Percentiles rank a stretch among this genome's conserved stretches.
Evolutionary conservation across 2,888 invertebrate genomes (phyloP).

Genomic region (Gonocerus acuteangulatus): DNA sequence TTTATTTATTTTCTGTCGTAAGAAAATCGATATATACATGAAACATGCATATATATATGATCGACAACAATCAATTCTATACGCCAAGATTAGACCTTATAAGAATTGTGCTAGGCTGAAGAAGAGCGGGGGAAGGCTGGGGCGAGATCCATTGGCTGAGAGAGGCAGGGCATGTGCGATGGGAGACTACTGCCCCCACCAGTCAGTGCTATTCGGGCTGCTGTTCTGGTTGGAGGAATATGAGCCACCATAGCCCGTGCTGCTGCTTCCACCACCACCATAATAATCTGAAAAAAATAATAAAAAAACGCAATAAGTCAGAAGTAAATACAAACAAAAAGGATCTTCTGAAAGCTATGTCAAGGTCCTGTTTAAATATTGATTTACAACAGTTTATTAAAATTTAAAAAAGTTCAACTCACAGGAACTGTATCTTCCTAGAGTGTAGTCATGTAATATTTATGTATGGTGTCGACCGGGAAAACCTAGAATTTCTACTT

Average conservation of each 20-base stretch:
- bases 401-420: no score
- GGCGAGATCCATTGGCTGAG: conserved; percentile 34
- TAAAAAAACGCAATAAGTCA: not conserved
- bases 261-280: conserved; percentile 48
- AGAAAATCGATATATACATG: no score
- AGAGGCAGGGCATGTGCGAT: conserved; percentile 30
- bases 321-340: no score
- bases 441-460: no score
- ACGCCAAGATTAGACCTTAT: not conserved
- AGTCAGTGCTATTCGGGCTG: conserved; percentile 44
- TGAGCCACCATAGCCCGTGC: conserved; percentile 46
- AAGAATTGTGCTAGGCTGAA: conserved; percentile 32
- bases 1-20: not conserved
- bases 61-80: not conserved
- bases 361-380: no score
- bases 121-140: conserved; percentile 31
- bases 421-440: no score
- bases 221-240: conserved; percentile 45
- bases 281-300: conserved; percentile 43
- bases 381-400: no score
- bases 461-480: no score
- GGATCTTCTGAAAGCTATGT: no score
- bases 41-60: not conserved
- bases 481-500: no score
- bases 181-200: conserved; percentile 42